These are phyloP conservation scores for Nymphalis c-album DNA, from an alignment of 2,888 invertebrate genomes.

Conservation along the genomic window DNA sequence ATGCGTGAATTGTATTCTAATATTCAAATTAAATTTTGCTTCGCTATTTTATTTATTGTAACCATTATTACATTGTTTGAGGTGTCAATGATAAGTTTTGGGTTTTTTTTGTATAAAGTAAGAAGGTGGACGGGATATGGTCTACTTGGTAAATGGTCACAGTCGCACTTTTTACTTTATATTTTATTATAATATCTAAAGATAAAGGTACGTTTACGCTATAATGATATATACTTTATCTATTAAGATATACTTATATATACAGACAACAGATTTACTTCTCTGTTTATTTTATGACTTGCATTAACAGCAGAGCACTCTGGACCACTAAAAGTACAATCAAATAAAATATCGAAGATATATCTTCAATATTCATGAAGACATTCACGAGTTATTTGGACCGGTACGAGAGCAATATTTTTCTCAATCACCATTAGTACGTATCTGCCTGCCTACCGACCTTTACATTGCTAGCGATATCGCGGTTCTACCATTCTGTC, in stretches of 20 bases:
- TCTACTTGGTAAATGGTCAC: too few species aligned
- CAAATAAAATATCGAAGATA: conserved; percentile 71
- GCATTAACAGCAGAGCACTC: conserved; percentile 54
- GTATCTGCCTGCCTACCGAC: conserved; percentile 75
- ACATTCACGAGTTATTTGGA: conserved; percentile 75
- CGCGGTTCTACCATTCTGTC: conserved; percentile 50
- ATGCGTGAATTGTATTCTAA: conserved; percentile 32
- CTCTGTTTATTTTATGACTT: conserved; percentile 54
- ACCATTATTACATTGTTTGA: too few species aligned
- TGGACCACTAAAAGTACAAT: conserved; percentile 56
- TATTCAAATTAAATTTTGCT: conserved; percentile 24
- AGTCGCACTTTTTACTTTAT: too few species aligned
- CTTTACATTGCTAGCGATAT: conserved; percentile 66
- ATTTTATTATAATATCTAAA: too few species aligned
- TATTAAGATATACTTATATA: conserved; percentile 11
- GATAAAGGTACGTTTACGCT: too few species aligned
- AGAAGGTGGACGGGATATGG: too few species aligned
- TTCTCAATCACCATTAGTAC: conserved; percentile 81
- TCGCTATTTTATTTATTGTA: conserved; percentile 13
- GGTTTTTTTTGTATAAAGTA: too few species aligned
- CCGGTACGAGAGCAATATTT: conserved; percentile 72
- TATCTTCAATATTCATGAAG: conserved; percentile 81
- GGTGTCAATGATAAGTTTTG: too few species aligned
- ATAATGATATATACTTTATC: too few species aligned
- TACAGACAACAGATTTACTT: conserved; percentile 47